These are phyloP conservation scores for Hetaerina titia DNA, from an alignment of 2,888 invertebrate genomes.

Conservation along the genomic window DNA sequence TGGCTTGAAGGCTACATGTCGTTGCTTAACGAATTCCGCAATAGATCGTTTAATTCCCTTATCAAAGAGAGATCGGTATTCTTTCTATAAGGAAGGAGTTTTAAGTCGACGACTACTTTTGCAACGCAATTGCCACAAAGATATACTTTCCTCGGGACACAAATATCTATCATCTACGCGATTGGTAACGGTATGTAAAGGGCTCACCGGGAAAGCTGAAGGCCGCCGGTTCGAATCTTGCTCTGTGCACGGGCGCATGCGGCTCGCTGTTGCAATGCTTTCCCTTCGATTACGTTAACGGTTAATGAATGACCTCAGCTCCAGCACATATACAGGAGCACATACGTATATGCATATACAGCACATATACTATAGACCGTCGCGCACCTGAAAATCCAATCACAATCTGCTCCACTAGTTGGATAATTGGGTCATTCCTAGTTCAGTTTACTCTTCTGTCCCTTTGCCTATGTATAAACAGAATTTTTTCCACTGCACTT, in stretches of 20 bases:
- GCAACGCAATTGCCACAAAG: neutral
- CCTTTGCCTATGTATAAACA: no score
- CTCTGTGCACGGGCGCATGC: neutral
- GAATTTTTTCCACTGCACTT: no score
- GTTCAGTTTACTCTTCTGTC: no score
- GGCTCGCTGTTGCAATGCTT: neutral
- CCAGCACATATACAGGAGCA: no score
- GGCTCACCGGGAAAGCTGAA: neutral
- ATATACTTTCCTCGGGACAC: neutral
- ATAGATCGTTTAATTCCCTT: no score
- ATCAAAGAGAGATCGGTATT: no score
- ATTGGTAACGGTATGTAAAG: neutral
- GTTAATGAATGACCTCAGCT: conserved; percentile 13
- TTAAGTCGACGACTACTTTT: neutral
- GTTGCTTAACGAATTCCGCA: no score
- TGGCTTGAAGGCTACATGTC: no score
- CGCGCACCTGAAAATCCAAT: no score
- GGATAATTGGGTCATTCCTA: no score
- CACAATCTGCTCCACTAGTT: no score
- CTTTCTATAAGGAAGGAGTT: neutral
- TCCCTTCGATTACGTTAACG: neutral
- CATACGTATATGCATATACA: neutral
- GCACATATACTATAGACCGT: no score
- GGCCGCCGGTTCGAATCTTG: neutral
- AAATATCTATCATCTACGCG: neutral